Conservation (phyloP, 2,113 vertebrate species). For the Lontra canadensis region DNA sequence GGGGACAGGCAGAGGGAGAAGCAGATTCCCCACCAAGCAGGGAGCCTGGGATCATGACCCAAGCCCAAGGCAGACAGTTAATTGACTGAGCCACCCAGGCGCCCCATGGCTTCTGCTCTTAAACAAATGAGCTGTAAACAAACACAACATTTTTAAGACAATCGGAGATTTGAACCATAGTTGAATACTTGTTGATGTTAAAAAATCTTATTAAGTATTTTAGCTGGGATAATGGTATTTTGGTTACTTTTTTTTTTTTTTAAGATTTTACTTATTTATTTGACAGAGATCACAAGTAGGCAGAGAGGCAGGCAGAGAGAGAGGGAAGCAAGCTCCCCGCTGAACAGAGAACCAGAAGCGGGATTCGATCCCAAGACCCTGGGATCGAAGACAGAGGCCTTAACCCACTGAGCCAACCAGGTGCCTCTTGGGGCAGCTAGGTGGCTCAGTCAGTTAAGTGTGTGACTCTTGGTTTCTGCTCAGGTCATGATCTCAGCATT, state of each 20-base stretch:
- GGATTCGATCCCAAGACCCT: too few relatives aligned
- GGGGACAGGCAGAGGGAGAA: too few relatives aligned
- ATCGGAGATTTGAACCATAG: background rate
- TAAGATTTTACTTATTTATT: background rate
- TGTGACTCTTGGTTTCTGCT: background rate
- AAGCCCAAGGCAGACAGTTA: too few relatives aligned
- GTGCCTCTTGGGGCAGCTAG: background rate
- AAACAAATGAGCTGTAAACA: background rate
- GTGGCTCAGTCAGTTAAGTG: background rate
- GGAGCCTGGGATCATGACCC: too few relatives aligned
- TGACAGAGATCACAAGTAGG: too few relatives aligned
- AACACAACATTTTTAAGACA: background rate
- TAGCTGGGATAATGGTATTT: background rate
- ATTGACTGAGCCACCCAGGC: too few relatives aligned
- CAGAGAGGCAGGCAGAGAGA: too few relatives aligned
- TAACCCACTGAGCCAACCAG: too few relatives aligned
- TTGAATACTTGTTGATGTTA: background rate
- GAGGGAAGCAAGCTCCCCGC: too few relatives aligned
- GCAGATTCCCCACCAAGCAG: too few relatives aligned
- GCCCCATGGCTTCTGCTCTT: background rate
- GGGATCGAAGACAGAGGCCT: too few relatives aligned
- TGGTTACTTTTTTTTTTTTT: background rate
- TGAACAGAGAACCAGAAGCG: rapidly evolving
- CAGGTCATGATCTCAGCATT: background rate
- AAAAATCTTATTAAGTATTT: slow-evolving; percentile 17